Evolutionary conservation across 1,140 invertebrate genomes (phyloP).

Genomic region (Drosophila seguyi): DNA sequence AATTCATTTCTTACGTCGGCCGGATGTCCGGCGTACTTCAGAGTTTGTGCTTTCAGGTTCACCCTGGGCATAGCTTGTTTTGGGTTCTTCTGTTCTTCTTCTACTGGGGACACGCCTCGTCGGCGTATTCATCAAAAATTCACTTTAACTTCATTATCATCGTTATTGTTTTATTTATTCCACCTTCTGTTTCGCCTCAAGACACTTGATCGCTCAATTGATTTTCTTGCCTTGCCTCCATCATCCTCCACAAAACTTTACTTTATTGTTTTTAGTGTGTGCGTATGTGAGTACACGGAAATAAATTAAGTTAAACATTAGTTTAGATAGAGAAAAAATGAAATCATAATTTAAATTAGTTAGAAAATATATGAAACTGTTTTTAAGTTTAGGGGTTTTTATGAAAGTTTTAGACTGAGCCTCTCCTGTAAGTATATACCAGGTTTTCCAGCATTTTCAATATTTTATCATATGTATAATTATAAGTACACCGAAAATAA

Average conservation of each 20-base stretch:
- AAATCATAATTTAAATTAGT: too few species aligned
- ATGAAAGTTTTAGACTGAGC: too few species aligned
- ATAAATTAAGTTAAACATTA: background rate
- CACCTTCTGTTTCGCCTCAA: slow-evolving; percentile 85
- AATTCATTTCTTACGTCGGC: slow-evolving; percentile 31
- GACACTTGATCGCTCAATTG: slow-evolving; percentile 85
- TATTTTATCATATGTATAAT: background rate
- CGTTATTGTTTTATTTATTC: slow-evolving; percentile 85
- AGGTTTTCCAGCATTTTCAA: accelerated
- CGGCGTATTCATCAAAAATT: slow-evolving; percentile 83
- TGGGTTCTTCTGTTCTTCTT: slow-evolving; percentile 34
- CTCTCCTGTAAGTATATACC: accelerated
- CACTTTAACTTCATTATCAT: slow-evolving; percentile 85
- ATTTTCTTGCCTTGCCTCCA: slow-evolving; percentile 68
- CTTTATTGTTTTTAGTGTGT: slow-evolving; percentile 7
- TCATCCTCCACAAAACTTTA: slow-evolving; percentile 28
- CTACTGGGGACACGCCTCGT: slow-evolving; percentile 67
- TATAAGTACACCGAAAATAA: background rate
- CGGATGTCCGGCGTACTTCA: slow-evolving; percentile 68
- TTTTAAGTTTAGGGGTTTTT: background rate
- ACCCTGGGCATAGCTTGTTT: slow-evolving; percentile 20
- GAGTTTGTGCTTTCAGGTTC: slow-evolving; percentile 40
- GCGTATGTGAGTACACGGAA: background rate
- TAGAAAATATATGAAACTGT: background rate
- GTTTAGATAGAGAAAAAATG: too few species aligned